Evolutionary conservation across 2,113 vertebrate species (phyloP).

Genomic region (Barnardius zonarius): DNA sequence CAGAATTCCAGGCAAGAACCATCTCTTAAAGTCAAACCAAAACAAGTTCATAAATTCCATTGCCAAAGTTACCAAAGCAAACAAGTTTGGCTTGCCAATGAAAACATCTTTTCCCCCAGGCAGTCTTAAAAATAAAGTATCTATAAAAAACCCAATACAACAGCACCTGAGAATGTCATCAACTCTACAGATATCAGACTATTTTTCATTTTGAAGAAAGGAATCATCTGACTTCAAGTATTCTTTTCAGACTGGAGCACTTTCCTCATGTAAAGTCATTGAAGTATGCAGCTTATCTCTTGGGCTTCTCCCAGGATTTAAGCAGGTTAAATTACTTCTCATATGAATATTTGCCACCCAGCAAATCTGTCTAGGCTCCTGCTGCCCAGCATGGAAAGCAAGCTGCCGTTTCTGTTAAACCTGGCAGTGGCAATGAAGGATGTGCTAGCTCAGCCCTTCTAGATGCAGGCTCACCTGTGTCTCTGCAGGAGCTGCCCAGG

Average conservation of each 20-base stretch:
- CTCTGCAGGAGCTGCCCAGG: rapidly evolving
- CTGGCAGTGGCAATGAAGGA: rapidly evolving
- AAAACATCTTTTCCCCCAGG: neutral
- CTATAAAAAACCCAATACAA: neutral
- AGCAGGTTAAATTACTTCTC: neutral
- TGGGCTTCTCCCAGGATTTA: neutral
- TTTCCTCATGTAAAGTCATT: neutral
- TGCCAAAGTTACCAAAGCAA: neutral
- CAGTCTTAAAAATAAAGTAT: neutral
- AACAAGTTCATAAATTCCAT: neutral
- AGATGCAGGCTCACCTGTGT: rapidly evolving
- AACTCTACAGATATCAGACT: no score
- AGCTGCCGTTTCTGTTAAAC: rapidly evolving
- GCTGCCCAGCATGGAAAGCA: neutral
- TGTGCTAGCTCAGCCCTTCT: neutral
- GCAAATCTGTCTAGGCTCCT: no score
- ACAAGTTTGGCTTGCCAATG: neutral
- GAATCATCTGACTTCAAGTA: neutral
- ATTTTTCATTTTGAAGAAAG: neutral
- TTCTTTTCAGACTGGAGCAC: neutral
- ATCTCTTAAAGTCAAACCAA: no score
- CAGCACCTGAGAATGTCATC: neutral
- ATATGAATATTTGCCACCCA: neutral
- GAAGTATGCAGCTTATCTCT: neutral
- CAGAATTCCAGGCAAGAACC: neutral